Conservation (phyloP, 2,113 vertebrate genomes). For the Leiothrix lutea region DNA sequence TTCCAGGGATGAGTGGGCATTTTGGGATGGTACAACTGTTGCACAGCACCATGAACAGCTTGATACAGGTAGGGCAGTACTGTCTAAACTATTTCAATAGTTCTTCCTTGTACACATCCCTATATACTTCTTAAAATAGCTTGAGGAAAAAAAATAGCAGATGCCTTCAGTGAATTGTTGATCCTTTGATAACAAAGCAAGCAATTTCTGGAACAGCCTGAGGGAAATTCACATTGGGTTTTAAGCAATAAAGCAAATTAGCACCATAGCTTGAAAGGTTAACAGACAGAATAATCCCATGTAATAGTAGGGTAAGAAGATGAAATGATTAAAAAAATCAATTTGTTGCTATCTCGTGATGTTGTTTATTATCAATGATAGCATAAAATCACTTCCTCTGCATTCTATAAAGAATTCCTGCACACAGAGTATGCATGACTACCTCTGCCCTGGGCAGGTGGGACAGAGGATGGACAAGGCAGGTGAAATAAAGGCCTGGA, state of each 20-base stretch:
- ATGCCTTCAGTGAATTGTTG: conserved; percentile 22
- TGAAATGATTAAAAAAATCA: conserved; percentile 2
- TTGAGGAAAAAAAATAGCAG: not conserved
- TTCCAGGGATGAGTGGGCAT: not conserved
- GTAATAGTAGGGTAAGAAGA: not conserved
- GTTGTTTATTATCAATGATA: not conserved
- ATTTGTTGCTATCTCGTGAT: not conserved
- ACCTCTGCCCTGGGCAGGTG: not conserved
- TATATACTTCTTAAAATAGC: not conserved
- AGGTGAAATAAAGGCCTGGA: not conserved
- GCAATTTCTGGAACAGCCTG: conserved; percentile 3
- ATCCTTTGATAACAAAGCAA: conserved; percentile 41
- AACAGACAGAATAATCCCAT: not conserved
- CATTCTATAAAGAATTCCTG: not conserved
- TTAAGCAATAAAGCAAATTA: conserved; percentile 58
- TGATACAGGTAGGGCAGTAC: not conserved
- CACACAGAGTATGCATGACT: not conserved
- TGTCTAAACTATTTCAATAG: not conserved
- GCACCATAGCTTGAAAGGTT: conserved; percentile 23
- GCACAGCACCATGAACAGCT: not conserved
- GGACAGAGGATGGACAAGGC: too few relatives aligned
- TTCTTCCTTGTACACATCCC: not conserved
- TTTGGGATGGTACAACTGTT: not conserved
- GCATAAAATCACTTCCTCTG: not conserved
- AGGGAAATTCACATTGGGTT: not conserved